These are phyloP conservation scores for Sandelia bainsii DNA, from an alignment of 2,797 vertebrate genomes.

Conservation along the genomic window DNA sequence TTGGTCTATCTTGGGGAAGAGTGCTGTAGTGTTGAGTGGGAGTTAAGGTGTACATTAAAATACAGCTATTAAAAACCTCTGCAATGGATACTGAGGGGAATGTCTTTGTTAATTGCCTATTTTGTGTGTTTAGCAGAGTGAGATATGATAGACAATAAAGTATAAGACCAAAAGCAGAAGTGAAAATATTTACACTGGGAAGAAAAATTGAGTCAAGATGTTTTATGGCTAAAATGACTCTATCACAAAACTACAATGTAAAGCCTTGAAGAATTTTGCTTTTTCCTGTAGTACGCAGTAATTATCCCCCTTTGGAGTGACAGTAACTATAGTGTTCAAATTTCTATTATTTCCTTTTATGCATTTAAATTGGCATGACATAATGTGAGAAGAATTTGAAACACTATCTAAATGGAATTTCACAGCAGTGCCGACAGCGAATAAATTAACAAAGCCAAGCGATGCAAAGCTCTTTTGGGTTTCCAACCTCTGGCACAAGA, in stretches of 20 bases:
- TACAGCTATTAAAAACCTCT: conserved; percentile 20
- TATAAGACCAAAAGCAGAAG: neutral
- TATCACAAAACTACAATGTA: conserved; percentile 34
- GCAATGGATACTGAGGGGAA: neutral
- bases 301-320: conserved; percentile 52
- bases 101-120: conserved; percentile 24
- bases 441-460: conserved; percentile 66
- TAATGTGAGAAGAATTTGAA: conserved; percentile 61
- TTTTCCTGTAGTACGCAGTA: conserved; percentile 36
- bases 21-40: neutral
- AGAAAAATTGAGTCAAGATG: conserved; percentile 17
- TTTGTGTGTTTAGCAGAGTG: conserved; percentile 16
- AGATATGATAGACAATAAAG: neutral
- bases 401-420: conserved; percentile 64
- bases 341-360: conserved; percentile 62
- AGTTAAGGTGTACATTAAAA: conserved; percentile 23
- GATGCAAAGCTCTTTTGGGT: conserved; percentile 48
- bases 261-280: conserved; percentile 42
- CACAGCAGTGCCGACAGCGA: conserved; percentile 50
- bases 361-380: conserved; percentile 59
- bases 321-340: conserved; percentile 54
- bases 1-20: conserved; percentile 18
- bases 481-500: conserved; percentile 52
- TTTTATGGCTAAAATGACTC: conserved; percentile 27
- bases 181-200: conserved; percentile 2